Conservation (phyloP, 2,797 vertebrate genomes). For the Rhodeus uyekii region DNA sequence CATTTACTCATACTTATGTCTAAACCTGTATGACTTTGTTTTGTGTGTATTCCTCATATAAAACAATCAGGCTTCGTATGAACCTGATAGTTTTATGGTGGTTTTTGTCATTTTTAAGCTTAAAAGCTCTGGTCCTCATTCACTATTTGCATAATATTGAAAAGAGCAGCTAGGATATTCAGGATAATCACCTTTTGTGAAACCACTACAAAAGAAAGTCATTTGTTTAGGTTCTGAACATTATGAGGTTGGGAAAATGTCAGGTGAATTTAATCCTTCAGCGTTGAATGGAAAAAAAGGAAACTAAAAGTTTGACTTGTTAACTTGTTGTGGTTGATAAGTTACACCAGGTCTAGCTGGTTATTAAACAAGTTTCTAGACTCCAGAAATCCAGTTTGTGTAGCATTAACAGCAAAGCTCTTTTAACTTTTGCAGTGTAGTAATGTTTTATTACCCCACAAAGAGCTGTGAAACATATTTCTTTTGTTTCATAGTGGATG, state of each 20-base stretch:
- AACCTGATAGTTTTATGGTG: background rate
- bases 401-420: background rate
- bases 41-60: background rate
- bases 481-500: background rate
- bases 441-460: background rate
- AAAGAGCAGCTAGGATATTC: background rate
- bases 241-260: background rate
- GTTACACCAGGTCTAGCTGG: background rate
- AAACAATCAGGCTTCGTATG: background rate
- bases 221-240: background rate
- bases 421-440: background rate
- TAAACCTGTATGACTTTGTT: background rate
- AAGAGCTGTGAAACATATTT: constrained; percentile 13
- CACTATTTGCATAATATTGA: background rate
- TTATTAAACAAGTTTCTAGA: background rate
- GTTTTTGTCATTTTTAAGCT: background rate
- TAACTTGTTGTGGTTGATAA: constrained; percentile 14
- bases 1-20: background rate
- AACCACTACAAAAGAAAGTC: background rate
- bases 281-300: too few species aligned
- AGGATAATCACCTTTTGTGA: background rate
- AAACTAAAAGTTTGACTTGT: too few species aligned
- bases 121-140: background rate
- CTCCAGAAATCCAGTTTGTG: background rate
- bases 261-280: too few species aligned